Evolutionary conservation across 1,140 invertebrate genomes (phyloP).

Genomic region (Manduca sexta): DNA sequence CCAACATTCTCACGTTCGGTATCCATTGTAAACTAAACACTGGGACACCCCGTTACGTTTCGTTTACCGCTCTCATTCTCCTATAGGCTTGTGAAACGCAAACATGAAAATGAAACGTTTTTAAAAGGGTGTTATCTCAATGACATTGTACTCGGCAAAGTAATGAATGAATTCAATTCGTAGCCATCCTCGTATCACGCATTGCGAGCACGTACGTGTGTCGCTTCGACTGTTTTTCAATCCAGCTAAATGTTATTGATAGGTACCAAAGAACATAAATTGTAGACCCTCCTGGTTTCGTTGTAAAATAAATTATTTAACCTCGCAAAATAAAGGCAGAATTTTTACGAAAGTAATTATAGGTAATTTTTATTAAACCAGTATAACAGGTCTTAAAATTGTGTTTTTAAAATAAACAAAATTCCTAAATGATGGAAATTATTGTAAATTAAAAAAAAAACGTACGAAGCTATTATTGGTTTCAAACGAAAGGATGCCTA

Average conservation of each 20-base stretch:
- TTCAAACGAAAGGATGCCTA: no score
- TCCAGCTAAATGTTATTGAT: conserved; percentile 28
- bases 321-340: background rate
- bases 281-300: background rate
- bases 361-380: no score
- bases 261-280: conserved; percentile 24
- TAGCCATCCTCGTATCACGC: conserved; percentile 15
- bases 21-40: conserved; percentile 60
- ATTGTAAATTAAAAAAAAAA: no score
- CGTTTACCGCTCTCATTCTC: conserved; percentile 60
- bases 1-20: conserved; percentile 65
- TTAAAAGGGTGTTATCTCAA: conserved; percentile 15
- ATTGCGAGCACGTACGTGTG: conserved; percentile 41
- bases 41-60: conserved; percentile 54
- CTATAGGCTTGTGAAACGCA: conserved; percentile 57
- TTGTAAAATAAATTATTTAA: background rate
- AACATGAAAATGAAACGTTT: conserved; percentile 52
- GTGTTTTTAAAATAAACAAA: no score
- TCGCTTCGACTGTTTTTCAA: conserved; percentile 38
- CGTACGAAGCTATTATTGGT: no score
- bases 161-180: conserved; percentile 40
- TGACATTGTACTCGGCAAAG: conserved; percentile 28
- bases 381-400: no score
- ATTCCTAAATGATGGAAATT: no score
- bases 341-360: background rate